Conservation (phyloP, 2,888 invertebrate species). For the Drosophila paracracens region DNA sequence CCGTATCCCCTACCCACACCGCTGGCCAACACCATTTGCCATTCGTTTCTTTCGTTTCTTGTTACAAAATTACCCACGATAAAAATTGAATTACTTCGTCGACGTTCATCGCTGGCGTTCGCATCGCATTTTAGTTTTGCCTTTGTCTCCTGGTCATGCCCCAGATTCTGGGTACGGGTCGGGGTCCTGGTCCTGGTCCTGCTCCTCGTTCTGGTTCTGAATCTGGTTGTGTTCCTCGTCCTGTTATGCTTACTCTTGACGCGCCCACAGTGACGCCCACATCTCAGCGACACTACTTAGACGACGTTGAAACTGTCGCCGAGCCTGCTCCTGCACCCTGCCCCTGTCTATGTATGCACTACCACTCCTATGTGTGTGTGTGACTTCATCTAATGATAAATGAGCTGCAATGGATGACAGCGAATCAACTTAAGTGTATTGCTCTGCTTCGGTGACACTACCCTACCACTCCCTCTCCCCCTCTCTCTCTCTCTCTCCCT, state of each 20-base stretch:
- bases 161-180: constrained; percentile 20
- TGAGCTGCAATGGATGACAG: constrained; percentile 84
- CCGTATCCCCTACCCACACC: neutral
- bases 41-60: constrained; percentile 77
- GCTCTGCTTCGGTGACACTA: constrained; percentile 73
- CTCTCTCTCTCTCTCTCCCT: neutral
- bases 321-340: constrained; percentile 44
- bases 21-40: constrained; percentile 53
- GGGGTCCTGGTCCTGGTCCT: constrained; percentile 2
- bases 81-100: constrained; percentile 84
- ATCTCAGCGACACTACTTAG: constrained; percentile 65
- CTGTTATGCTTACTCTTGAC: constrained; percentile 72
- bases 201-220: neutral
- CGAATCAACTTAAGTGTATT: constrained; percentile 84
- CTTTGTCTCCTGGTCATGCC: constrained; percentile 48
- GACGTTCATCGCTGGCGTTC: constrained; percentile 39
- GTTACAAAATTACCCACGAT: constrained; percentile 84
- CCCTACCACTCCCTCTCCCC: constrained; percentile 3
- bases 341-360: constrained; percentile 9
- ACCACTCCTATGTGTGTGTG: constrained; percentile 33
- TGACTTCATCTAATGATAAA: constrained; percentile 82
- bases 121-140: constrained; percentile 46
- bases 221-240: neutral
- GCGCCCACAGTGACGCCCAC: constrained; percentile 62
- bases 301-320: constrained; percentile 73